Evolutionary conservation across 2,888 invertebrate genomes (phyloP), one percentile per base, ranked within the genome.

Genomic region (Nasonovia ribisnigri): DNA sequence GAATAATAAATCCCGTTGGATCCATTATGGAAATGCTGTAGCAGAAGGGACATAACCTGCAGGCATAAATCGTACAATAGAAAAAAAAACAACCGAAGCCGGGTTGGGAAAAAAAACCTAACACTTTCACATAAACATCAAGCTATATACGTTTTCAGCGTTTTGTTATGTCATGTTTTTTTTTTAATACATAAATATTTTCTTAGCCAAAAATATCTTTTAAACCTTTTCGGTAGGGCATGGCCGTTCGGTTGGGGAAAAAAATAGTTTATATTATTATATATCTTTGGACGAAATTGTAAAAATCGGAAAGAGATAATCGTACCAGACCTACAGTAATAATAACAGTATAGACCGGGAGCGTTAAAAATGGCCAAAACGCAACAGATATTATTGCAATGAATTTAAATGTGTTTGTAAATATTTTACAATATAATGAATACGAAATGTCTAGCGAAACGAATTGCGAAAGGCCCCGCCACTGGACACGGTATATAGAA

Each of bases 41-140:
- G 57, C 93, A 93, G 93, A 93, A 93, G 89, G 93, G 89, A 93
- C 93, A 90, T 93, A 89, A 93, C 93, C 89, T 93, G 93, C 93
- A 90, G 93, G 93, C 93, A 90, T 93, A 90, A 93, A 90, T 93
- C 84, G 89, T 89, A 90, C 57, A 90, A 89, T 84, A 90, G 89
- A 57, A 84, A 46, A 90, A 57, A 88, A 93, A 84, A 57, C 46
- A 57, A 89, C 92, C 46, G 36, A 89, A 89, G 46, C n/a, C 84
- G 87, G 89, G 51, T 29, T 1, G 90, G 29, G 26, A 46, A 67
- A 60, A 60, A 88, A 88, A 92, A 92, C 51, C 92, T 88, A 77
- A 92, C 88, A 92, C 92, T 92, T 92, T 88, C 77, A 88, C 88
- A 92, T 92, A 88, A 88, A 88, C 92, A 88, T 92, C 88, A 42